Conservation (phyloP, 2,888 invertebrate genomes). For the Alitta virens region DNA sequence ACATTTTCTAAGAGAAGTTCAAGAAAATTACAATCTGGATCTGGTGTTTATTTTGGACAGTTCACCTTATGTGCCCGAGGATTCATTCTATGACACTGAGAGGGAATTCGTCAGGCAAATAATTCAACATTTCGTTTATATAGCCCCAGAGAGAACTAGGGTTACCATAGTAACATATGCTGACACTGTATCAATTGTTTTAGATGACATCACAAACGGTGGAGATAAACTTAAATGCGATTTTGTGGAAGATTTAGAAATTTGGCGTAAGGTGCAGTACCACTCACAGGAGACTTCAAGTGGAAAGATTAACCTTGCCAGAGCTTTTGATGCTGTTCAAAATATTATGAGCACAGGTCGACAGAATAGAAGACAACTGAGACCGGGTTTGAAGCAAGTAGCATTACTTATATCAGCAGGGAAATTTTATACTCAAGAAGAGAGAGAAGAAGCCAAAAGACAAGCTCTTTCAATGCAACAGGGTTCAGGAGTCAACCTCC, state of each 20-base stretch:
- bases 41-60: no score
- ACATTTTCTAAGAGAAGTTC: no score
- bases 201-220: background rate
- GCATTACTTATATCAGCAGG: no score
- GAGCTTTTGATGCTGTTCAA: background rate
- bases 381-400: no score
- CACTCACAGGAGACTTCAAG: background rate
- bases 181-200: background rate
- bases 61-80: no score
- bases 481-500: no score
- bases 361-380: no score
- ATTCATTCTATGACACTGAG: background rate
- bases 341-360: no score
- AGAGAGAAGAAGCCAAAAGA: no score
- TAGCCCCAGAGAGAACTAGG: background rate
- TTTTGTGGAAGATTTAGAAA: background rate
- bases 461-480: no score
- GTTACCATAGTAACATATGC: background rate
- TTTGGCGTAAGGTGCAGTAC: background rate
- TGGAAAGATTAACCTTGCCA: background rate
- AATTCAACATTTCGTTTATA: constrained; percentile 2
- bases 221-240: background rate
- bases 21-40: no score
- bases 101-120: background rate
- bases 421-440: no score